Base-by-base conservation (phyloP, 2,113 vertebrate species). In the Dascyllus trimaculatus region DNA sequence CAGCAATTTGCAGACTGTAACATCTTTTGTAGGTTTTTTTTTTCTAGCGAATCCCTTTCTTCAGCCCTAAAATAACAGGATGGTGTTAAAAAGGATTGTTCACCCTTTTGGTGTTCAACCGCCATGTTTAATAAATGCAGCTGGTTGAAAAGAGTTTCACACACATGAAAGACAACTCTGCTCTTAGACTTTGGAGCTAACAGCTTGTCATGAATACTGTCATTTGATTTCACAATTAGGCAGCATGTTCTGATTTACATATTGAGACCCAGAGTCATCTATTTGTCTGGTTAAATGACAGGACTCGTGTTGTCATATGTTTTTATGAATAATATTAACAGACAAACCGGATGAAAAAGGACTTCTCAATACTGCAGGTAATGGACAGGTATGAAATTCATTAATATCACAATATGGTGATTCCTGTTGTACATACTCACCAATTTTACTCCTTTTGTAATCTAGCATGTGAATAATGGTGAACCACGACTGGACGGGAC, bases 191-290 rank as follows among this genome's bases (percentile, higher is more conserved):
- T 11, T n/a, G n/a, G 29, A 46, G 14, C 45, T 10, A 17, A 18
- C 45, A 46, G 48, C 48, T 49, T n/a, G 48, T 49, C 48, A 49
- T 49, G 48, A 49, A n/a, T 49, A n/a, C n/a, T 49, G 48, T n/a
- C 48, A n/a, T 19, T 49, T 49, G 48, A 49, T 19, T 49, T 49
- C 19, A 7, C 19, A 8, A n/a, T 19, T 17, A 49, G 17, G 18
- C 18, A 49, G 19, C 48, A 49, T 49, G 48, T 49, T n/a, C 17
- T 7, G 4, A 19, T 49, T 19, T n/a, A 19, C 48, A 49, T 2
- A 19, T 1, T 4, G 18, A n/a, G 48, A 8, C 48, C 48, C 48
- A n/a, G 48, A 49, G 9, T 49, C 18, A 49, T 43, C 40, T 1
- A 2, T 43, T 43, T 15, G 40, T 15, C 15, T 15, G 13, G 40